Evolutionary conservation across 2,797 vertebrate species (phyloP).

Genomic region (Fratercula arctica): DNA sequence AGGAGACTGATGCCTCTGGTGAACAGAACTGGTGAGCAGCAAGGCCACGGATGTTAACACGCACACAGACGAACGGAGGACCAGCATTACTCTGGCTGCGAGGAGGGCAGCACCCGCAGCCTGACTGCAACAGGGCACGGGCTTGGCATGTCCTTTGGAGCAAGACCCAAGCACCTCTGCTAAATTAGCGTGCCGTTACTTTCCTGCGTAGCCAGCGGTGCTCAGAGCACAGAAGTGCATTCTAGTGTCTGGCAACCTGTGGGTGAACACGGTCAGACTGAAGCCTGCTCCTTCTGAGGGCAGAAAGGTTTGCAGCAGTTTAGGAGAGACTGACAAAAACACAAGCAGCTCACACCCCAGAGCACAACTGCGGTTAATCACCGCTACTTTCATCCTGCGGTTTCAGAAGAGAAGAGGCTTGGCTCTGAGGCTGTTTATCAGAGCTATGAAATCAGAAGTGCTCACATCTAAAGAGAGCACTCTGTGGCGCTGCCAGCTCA

Average conservation of each 20-base stretch:
- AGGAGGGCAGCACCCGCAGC: rapidly evolving
- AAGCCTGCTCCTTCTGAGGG: not conserved
- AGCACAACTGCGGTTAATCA: rapidly evolving
- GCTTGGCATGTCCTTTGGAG: not conserved
- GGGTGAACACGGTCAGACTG: not conserved
- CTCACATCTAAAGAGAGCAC: not conserved
- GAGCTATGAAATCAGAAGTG: rapidly evolving
- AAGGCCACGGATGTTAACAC: rapidly evolving
- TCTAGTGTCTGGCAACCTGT: rapidly evolving
- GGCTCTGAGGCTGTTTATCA: not conserved
- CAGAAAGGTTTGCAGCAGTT: not conserved
- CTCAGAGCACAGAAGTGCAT: rapidly evolving
- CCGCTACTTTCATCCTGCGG: rapidly evolving
- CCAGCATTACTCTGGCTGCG: rapidly evolving
- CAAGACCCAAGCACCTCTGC: not conserved
- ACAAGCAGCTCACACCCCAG: not conserved
- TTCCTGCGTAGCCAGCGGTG: rapidly evolving
- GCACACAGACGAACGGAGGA: rapidly evolving
- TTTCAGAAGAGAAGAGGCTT: not conserved
- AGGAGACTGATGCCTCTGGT: not conserved
- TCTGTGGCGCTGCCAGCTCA: not conserved
- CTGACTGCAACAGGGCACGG: not conserved
- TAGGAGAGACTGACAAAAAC: not conserved
- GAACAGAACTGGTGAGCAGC: not conserved
- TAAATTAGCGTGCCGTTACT: rapidly evolving